Percentiles rank a stretch among this genome's conserved stretches.
Conservation (phyloP, 1,140 invertebrate genomes). For the Calycopis cecrops region DNA sequence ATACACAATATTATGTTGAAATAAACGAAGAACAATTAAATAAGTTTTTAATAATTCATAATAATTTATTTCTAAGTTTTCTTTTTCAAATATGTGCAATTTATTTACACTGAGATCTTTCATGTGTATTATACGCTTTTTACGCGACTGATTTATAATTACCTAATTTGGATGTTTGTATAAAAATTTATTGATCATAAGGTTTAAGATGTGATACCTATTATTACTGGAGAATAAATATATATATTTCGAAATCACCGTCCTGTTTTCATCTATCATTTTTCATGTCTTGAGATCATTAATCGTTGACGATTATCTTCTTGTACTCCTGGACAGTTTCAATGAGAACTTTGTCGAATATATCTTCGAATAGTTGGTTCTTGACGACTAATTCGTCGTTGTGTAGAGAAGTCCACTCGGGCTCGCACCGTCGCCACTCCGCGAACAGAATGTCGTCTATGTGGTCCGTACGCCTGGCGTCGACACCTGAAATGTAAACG, state of each 20-base stretch:
- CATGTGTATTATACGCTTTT: too few relatives aligned
- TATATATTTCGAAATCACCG: conserved; percentile 36
- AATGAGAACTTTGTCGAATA: conserved; percentile 57
- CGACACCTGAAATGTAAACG: conserved; percentile 37
- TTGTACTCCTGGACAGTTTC: conserved; percentile 64
- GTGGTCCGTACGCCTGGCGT: conserved; percentile 52
- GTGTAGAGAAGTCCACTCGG: conserved; percentile 62
- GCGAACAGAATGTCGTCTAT: conserved; percentile 64
- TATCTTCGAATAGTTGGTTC: conserved; percentile 61
- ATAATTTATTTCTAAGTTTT: too few relatives aligned
- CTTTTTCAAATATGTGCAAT: too few relatives aligned
- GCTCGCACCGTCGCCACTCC: conserved; percentile 61
- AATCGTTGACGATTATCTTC: conserved; percentile 16
- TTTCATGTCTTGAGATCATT: neutral
- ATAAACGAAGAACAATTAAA: too few relatives aligned
- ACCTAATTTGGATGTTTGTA: conserved; percentile 23
- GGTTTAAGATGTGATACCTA: conserved; percentile 63
- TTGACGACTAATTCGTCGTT: conserved; percentile 56
- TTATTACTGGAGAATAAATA: conserved; percentile 60
- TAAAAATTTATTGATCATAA: conserved; percentile 47
- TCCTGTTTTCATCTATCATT: conserved; percentile 17
- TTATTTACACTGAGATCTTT: too few relatives aligned
- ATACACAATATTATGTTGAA: too few relatives aligned
- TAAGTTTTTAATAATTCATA: too few relatives aligned
- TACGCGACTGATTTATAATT: neutral